Conservation (phyloP, 2,113 vertebrate genomes). For the Accipiter cooperii region DNA sequence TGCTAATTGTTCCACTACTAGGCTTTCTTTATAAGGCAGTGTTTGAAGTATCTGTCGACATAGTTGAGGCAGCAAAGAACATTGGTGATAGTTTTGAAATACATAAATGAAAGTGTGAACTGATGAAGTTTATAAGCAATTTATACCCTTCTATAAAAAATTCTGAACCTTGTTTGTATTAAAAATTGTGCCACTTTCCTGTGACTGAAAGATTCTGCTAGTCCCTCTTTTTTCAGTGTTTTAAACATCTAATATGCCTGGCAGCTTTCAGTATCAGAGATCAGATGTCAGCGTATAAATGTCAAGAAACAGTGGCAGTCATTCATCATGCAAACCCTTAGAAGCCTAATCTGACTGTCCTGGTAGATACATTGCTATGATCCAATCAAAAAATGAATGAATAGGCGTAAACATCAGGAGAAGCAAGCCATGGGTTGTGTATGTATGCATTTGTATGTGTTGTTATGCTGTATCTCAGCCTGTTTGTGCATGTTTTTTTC, state of each 20-base stretch:
- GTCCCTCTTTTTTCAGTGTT: neutral
- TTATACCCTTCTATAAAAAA: neutral
- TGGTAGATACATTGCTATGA: neutral
- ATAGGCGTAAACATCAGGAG: neutral
- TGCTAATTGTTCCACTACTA: neutral
- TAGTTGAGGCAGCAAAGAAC: neutral
- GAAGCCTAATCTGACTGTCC: neutral
- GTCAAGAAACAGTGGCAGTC: neutral
- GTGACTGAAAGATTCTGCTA: neutral
- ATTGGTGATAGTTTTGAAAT: neutral
- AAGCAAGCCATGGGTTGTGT: neutral
- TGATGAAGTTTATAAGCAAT: neutral
- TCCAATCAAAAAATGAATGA: neutral
- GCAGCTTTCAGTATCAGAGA: neutral
- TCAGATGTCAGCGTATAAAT: neutral
- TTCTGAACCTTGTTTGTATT: neutral
- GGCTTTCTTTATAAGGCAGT: neutral
- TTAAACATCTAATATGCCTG: neutral
- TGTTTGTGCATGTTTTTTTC: neutral
- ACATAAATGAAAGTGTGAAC: accelerated
- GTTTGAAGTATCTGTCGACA: neutral
- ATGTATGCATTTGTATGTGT: accelerated
- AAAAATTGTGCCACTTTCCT: neutral
- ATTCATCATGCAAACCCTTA: neutral
- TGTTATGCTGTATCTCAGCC: neutral